Percentiles rank a stretch among this genome's conserved stretches.
These are phyloP conservation scores for Notospermus geniculatus DNA, from an alignment of 1,140 invertebrate species.

Conservation along the genomic window DNA sequence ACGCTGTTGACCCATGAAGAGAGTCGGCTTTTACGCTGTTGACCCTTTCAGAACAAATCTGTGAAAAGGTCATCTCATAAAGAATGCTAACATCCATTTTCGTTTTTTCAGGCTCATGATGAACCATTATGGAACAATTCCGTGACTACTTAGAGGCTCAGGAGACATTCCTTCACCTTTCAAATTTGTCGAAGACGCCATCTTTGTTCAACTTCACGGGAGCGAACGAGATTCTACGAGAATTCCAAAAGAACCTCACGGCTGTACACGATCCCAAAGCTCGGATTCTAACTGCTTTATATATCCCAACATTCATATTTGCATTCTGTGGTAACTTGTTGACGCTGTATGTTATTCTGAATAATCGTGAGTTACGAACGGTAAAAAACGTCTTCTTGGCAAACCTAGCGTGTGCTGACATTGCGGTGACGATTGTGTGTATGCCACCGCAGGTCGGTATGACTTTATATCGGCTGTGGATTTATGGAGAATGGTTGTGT, in stretches of 20 bases:
- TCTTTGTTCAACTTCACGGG: conserved; percentile 26
- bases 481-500: conserved; percentile 70
- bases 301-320: conserved; percentile 30
- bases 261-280: conserved; percentile 21
- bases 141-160: too few species aligned
- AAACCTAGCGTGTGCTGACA: conserved; percentile 35
- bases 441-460: conserved; percentile 65
- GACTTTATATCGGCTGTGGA: conserved; percentile 68
- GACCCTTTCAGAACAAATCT: too few species aligned
- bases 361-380: conserved; percentile 23
- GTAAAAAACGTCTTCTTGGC: conserved; percentile 34
- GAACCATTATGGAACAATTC: too few species aligned
- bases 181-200: too few species aligned
- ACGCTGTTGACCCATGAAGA: too few species aligned
- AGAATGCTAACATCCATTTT: too few species aligned
- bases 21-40: too few species aligned
- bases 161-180: too few species aligned
- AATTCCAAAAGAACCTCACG: conserved; percentile 24
- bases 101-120: too few species aligned
- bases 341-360: conserved; percentile 26
- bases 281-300: conserved; percentile 29
- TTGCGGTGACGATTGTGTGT: conserved; percentile 34
- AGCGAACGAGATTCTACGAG: conserved; percentile 27
- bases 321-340: conserved; percentile 34
- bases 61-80: too few species aligned